A percentile compares a stretch with the other conserved stretches of the same genome.
phyloP scores from a whole-genome alignment of 2,888 invertebrate genomes.

The Erebia palarica region DNA sequence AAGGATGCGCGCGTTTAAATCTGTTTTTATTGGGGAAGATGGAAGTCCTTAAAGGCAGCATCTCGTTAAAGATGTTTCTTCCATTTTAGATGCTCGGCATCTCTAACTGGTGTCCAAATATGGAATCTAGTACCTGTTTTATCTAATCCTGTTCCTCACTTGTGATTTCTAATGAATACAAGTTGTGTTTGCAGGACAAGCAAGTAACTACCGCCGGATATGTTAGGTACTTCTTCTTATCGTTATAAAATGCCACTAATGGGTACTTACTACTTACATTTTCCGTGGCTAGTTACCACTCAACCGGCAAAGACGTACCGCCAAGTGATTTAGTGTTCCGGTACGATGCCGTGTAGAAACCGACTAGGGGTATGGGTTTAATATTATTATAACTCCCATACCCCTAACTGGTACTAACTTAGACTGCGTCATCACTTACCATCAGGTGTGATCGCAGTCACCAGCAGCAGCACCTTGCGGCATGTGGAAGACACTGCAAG shows the following conservation, averaged over 20 bases:
- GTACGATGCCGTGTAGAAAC: too few relatives aligned
- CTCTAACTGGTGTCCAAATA: conserved; percentile 50
- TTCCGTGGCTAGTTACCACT: neutral
- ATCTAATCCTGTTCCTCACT: conserved; percentile 40
- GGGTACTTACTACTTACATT: neutral
- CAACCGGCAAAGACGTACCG: too few relatives aligned
- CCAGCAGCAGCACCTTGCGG: too few relatives aligned
- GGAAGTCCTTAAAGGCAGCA: conserved; percentile 27
- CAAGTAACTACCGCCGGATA: conserved; percentile 1
- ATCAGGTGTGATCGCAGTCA: too few relatives aligned
- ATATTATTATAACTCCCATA: too few relatives aligned
- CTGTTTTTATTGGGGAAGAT: conserved; percentile 27
- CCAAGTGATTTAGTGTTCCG: too few relatives aligned
- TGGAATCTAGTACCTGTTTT: conserved; percentile 39
- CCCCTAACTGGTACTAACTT: too few relatives aligned
- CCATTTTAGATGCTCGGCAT: conserved; percentile 64
- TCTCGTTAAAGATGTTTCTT: conserved; percentile 61
- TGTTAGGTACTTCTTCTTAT: neutral
- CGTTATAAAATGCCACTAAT: neutral
- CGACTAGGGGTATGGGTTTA: too few relatives aligned
- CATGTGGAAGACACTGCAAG: too few relatives aligned
- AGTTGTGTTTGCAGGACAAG: neutral
- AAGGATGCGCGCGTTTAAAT: conserved; percentile 20
- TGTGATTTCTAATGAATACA: conserved; percentile 15
- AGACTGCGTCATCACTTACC: too few relatives aligned